These are phyloP conservation scores for Cecropterus lyciades DNA, from an alignment of 1,140 invertebrate species.

Conservation along the genomic window DNA sequence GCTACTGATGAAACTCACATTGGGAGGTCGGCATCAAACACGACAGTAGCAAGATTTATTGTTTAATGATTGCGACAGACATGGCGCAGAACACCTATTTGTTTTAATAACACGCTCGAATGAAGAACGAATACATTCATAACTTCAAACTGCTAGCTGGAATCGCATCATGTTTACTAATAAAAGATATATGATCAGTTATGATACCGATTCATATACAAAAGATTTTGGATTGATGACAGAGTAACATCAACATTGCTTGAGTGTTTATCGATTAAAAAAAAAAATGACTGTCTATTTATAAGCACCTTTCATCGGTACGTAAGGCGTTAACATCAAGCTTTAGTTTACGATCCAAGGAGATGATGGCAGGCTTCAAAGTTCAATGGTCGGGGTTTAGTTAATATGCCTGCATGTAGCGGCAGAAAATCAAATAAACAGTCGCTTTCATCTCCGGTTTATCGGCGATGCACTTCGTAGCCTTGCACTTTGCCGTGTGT, in stretches of 20 bases:
- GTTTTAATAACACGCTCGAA: conserved; percentile 66
- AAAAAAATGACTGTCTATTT: conserved; percentile 37
- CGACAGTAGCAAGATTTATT: conserved; percentile 63
- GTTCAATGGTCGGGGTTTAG: conserved; percentile 65
- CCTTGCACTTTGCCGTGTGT: conserved; percentile 73
- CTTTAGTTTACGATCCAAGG: conserved; percentile 47
- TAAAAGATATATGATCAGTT: conserved; percentile 21
- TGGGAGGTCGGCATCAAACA: conserved; percentile 48
- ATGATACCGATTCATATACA: conserved; percentile 17
- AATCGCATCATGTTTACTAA: conserved; percentile 35
- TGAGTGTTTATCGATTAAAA: conserved; percentile 20
- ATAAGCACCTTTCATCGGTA: conserved; percentile 25
- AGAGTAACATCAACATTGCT: conserved; percentile 11
- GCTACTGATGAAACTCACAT: conserved; percentile 38
- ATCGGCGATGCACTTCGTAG: conserved; percentile 79
- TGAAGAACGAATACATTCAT: conserved; percentile 46
- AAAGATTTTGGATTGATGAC: conserved; percentile 17
- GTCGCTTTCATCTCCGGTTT: conserved; percentile 79
- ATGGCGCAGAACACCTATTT: conserved; percentile 59
- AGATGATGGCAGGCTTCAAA: conserved; percentile 50
- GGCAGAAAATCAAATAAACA: conserved; percentile 82
- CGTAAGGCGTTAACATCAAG: conserved; percentile 18
- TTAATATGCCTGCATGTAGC: conserved; percentile 64
- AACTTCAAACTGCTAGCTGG: conserved; percentile 25
- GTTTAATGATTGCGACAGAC: conserved; percentile 58